phyloP scores from a whole-genome alignment of 1,140 invertebrate genomes.

The Drosophila hydei region DNA sequence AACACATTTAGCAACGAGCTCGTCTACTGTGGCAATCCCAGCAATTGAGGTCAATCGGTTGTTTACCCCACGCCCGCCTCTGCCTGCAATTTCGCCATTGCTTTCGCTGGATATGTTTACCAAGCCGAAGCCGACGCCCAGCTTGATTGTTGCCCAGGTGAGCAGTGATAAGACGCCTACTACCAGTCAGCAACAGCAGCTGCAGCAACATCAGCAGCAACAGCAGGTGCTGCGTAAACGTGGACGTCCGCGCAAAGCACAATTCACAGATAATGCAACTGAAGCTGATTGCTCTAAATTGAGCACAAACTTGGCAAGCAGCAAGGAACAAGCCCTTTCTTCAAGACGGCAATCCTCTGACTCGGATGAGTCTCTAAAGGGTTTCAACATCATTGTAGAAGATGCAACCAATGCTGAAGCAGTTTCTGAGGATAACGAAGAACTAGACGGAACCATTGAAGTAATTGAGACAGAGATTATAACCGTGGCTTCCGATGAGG shows the following conservation, averaged over 20 bases:
- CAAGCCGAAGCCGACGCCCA: constrained; percentile 55
- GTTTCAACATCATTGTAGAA: neutral
- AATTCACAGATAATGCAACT: neutral
- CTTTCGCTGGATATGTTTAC: constrained; percentile 51
- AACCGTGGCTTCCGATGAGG: constrained; percentile 23
- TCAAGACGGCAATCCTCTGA: constrained; percentile 38
- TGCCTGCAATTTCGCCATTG: constrained; percentile 26
- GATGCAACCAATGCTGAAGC: constrained; percentile 4
- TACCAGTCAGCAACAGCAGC: neutral
- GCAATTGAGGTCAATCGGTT: constrained; percentile 12
- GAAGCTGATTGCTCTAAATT: constrained; percentile 14
- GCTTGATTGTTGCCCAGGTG: constrained; percentile 66
- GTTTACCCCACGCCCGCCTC: constrained; percentile 13
- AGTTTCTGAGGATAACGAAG: constrained; percentile 16
- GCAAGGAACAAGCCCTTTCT: neutral
- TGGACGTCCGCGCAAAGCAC: constrained; percentile 54
- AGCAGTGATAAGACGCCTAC: constrained; percentile 42
- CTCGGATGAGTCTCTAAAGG: constrained; percentile 33
- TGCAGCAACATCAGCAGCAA: neutral
- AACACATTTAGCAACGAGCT: neutral
- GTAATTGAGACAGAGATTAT: constrained; percentile 24
- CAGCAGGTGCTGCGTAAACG: constrained; percentile 38
- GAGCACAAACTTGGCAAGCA: constrained; percentile 32
- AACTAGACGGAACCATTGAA: neutral
- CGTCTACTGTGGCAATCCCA: neutral